These are phyloP conservation scores for Uloborus diversus DNA, from an alignment of 1,140 invertebrate genomes.

Conservation along the genomic window DNA sequence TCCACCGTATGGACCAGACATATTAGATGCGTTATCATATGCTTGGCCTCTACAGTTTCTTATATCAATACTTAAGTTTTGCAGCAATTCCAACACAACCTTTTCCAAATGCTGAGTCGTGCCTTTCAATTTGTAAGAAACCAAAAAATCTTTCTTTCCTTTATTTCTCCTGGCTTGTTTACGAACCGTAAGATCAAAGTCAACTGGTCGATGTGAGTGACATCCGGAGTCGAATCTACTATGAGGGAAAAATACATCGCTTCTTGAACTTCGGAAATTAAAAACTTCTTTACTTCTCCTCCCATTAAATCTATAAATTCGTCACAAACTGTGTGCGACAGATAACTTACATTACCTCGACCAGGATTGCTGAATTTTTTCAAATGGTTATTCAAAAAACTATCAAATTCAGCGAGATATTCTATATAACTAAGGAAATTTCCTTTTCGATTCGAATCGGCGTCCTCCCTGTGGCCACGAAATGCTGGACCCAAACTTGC, in stretches of 20 bases:
- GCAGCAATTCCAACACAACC: no score
- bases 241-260: slow-evolving; percentile 1
- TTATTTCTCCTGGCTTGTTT: neutral
- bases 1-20: no score
- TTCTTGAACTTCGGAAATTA: neutral
- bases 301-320: slow-evolving; percentile 50
- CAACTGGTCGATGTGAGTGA: slow-evolving; percentile 7
- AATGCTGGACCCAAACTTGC: neutral
- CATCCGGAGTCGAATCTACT: slow-evolving; percentile 2
- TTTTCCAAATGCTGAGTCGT: no score
- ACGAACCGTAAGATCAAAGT: neutral
- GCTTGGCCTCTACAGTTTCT: neutral
- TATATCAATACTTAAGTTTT: neutral
- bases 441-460: slow-evolving; percentile 3
- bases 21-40: neutral
- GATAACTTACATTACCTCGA: neutral
- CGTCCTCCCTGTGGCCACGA: neutral
- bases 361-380: slow-evolving; percentile 29
- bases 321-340: slow-evolving; percentile 41
- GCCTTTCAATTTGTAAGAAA: no score
- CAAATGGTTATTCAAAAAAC: slow-evolving; percentile 42
- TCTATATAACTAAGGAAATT: slow-evolving; percentile 22
- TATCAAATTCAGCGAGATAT: slow-evolving; percentile 46
- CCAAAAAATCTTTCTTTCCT: neutral
- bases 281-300: neutral